These are phyloP conservation scores for Apamea sordens DNA, from an alignment of 2,888 invertebrate genomes.

Conservation along the genomic window DNA sequence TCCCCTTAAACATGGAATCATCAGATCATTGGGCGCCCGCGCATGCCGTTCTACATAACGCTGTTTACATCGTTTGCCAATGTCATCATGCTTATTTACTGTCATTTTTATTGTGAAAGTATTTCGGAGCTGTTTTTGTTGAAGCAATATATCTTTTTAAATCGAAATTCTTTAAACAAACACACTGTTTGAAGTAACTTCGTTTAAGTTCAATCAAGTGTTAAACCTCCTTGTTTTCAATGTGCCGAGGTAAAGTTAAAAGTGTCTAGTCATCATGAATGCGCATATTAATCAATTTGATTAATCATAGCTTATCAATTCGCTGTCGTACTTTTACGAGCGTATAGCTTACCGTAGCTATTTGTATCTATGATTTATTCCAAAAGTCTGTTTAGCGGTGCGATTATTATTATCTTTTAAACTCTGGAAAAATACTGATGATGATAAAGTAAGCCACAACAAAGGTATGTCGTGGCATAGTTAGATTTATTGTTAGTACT, in stretches of 20 bases:
- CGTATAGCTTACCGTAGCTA: slow-evolving; percentile 25
- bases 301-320: slow-evolving; percentile 16
- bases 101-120: slow-evolving; percentile 20
- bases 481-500: background rate
- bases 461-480: background rate
- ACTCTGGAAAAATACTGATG: slow-evolving; percentile 25
- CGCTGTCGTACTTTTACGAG: background rate
- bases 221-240: background rate
- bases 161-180: background rate
- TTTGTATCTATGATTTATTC: slow-evolving; percentile 13
- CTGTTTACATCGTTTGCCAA: slow-evolving; percentile 60
- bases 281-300: slow-evolving; percentile 13
- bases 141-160: slow-evolving; percentile 4
- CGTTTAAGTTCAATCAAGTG: background rate
- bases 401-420: slow-evolving; percentile 2
- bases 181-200: background rate
- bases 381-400: background rate
- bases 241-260: background rate
- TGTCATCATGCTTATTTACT: slow-evolving; percentile 55
- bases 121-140: slow-evolving; percentile 14
- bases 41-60: slow-evolving; percentile 49
- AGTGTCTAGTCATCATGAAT: background rate
- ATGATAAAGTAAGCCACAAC: background rate
- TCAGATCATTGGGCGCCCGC: slow-evolving; percentile 69
- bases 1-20: slow-evolving; percentile 55